Conservation (phyloP, 2,888 invertebrate genomes). For the Rugalucina vietnamica region DNA sequence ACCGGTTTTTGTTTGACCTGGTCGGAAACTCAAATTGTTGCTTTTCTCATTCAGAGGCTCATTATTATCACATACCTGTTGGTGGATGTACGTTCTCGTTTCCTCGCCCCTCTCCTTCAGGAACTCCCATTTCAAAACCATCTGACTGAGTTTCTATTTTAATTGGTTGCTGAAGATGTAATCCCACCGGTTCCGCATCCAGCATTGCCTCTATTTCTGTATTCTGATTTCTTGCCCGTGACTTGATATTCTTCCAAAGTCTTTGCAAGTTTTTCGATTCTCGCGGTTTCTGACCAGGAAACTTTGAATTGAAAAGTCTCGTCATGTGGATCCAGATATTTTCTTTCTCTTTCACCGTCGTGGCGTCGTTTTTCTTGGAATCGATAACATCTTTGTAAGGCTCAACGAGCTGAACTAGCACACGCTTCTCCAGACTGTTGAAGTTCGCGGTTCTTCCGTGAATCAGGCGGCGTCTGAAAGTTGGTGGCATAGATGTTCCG, state of each 20-base stretch:
- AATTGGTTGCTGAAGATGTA: not conserved
- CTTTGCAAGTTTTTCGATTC: not conserved
- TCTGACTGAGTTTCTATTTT: not conserved
- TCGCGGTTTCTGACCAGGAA: not conserved
- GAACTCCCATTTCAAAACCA: too few relatives aligned
- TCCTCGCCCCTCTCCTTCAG: too few relatives aligned
- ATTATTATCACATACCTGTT: too few relatives aligned
- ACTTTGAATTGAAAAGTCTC: not conserved
- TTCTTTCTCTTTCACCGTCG: not conserved
- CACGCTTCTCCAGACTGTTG: not conserved
- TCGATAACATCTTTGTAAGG: not conserved
- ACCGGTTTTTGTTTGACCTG: too few relatives aligned
- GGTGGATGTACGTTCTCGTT: too few relatives aligned
- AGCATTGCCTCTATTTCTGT: not conserved
- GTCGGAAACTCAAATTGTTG: too few relatives aligned
- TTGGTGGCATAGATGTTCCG: not conserved
- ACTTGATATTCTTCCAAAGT: not conserved
- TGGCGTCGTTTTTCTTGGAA: not conserved
- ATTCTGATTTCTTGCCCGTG: not conserved
- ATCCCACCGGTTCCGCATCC: not conserved
- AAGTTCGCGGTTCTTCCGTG: conserved; percentile 11
- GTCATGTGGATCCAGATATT: not conserved
- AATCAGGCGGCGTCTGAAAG: not conserved
- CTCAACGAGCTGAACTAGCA: not conserved
- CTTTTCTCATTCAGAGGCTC: too few relatives aligned